Evolutionary conservation across 2,888 invertebrate genomes (phyloP), one percentile per base, ranked within the genome.

Genomic region (Ariolimax columbianus): DNA sequence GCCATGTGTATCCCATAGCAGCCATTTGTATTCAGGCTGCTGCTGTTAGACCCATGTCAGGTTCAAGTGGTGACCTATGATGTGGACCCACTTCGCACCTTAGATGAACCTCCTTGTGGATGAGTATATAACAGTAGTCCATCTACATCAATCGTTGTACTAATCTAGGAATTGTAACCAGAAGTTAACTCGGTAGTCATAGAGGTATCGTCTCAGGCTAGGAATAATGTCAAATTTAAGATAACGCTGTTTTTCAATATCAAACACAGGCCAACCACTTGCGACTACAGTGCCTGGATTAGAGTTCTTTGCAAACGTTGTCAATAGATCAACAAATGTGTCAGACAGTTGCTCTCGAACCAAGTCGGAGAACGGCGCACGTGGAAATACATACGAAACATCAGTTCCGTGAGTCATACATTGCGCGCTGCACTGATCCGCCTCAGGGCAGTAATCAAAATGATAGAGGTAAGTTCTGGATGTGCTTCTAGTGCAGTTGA

Each of bases 371-470:
- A 84, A 73, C 19, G 7, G n/a, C 23, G 7, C n/a, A 4, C 51
- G n/a, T 11, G 84, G 84, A 47, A 84, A 75, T 38, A n/a, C 63
- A 17, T 33, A 84, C 0, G 75, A 33, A 30, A 84, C 59, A 14
- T 80, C 73, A 4, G 30, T 2, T 26, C 84, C 84, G 38, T 84
- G 84, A 0, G 23, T 59, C 73, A 80, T 73, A 33, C 84, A 84
- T 7, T 59, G 73, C 7, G 66, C 7, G 4, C 30, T 36, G 51
- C 73, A 78, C 17, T 17, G 51, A 26, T 43, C 75, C 7, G 30
- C 43, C 19, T 2, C 3, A 19, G 80, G 80, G 47, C 84, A 84
- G 19, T 84, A 84, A 47, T 84, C 75, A 23, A 84, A 84, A 23
- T 63, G 43, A 51, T 73, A 84, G 30, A 84, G 23, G n/a, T 59